Percentiles rank a stretch among this genome's conserved stretches.
Conservation (phyloP, 1,140 invertebrate genomes). For the Akabosia matsudoensis region DNA sequence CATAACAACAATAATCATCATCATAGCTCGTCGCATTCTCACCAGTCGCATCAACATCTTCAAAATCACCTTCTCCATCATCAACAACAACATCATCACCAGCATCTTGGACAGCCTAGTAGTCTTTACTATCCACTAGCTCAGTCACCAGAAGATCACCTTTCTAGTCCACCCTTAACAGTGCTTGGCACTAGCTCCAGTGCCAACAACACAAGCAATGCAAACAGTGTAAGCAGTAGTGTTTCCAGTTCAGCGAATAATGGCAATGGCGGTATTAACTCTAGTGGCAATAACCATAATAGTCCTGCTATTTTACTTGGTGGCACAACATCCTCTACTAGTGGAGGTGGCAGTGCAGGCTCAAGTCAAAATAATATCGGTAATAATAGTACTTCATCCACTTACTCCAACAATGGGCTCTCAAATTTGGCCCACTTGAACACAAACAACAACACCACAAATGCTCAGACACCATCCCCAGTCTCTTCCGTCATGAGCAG, state of each 20-base stretch:
- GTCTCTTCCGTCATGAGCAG: slow-evolving; percentile 18
- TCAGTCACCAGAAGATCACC: slow-evolving; percentile 20
- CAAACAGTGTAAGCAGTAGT: not conserved
- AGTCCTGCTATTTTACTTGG: not conserved
- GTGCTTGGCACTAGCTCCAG: not conserved
- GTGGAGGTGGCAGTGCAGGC: not conserved
- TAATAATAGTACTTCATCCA: slow-evolving; percentile 15
- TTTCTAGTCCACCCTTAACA: slow-evolving; percentile 35
- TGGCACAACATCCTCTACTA: no score
- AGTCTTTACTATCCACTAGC: slow-evolving; percentile 6
- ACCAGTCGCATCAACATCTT: not conserved
- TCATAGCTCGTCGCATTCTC: not conserved
- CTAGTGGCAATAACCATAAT: slow-evolving; percentile 8
- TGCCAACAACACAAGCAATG: not conserved
- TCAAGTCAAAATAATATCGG: not conserved
- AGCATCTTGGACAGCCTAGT: slow-evolving; percentile 18
- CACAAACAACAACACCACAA: not conserved
- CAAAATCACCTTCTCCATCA: slow-evolving; percentile 23
- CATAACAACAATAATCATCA: slow-evolving; percentile 20
- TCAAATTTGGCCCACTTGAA: not conserved
- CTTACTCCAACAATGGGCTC: not conserved
- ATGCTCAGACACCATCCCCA: slow-evolving; percentile 13
- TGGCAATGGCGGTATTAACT: slow-evolving; percentile 12
- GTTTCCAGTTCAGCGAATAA: slow-evolving; percentile 18
- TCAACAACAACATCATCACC: slow-evolving; percentile 31